A percentile compares a stretch with the other conserved stretches of the same genome.
Conservation (phyloP, 2,797 vertebrate genomes). For the Buceros bicornis region DNA sequence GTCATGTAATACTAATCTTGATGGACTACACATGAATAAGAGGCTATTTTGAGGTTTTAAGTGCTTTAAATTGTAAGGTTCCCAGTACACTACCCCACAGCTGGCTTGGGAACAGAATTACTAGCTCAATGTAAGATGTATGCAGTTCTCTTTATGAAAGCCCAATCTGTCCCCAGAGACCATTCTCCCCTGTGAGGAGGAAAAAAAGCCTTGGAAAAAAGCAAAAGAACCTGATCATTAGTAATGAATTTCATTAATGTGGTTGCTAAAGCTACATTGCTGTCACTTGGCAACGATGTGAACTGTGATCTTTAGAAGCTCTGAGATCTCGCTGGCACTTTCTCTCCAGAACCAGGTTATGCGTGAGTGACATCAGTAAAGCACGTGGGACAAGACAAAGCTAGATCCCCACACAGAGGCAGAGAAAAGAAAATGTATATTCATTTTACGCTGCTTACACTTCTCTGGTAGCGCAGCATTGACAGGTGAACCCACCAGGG, state of each 20-base stretch:
- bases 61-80: slow-evolving; percentile 62
- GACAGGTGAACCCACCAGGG: background rate
- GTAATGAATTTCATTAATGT: background rate
- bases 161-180: background rate
- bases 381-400: background rate
- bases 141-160: background rate
- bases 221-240: background rate
- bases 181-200: background rate
- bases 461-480: background rate
- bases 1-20: slow-evolving; percentile 38
- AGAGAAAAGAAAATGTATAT: background rate
- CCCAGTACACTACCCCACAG: background rate
- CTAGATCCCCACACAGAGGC: background rate
- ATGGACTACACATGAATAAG: slow-evolving; percentile 29
- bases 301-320: background rate
- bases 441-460: background rate
- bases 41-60: slow-evolving; percentile 51
- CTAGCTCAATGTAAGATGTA: background rate
- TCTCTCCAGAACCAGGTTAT: background rate
- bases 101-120: slow-evolving; percentile 23
- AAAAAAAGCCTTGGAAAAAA: background rate
- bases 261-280: background rate
- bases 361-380: background rate
- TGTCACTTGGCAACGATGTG: background rate
- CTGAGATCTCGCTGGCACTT: background rate